phyloP scores from a whole-genome alignment of 30 jellyfish, hydroid and myxozoan genomes.

The Morbakka virulenta region DNA sequence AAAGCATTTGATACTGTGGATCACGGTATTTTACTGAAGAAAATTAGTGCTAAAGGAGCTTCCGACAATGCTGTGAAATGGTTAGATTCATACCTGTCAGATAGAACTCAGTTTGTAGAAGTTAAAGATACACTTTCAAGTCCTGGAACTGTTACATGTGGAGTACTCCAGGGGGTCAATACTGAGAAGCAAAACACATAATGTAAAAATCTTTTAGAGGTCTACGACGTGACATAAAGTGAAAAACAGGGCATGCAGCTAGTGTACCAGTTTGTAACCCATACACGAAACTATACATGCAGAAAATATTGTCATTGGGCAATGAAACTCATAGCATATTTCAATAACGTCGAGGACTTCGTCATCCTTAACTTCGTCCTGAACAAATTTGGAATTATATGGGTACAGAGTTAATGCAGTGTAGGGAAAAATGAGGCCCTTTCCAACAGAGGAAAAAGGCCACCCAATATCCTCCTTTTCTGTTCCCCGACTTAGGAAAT shows the following conservation, averaged over 20 bases:
- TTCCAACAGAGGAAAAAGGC: background rate
- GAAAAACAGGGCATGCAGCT: too few species aligned
- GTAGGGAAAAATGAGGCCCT: background rate
- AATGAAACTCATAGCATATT: background rate
- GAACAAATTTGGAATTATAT: background rate
- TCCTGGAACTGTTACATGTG: background rate
- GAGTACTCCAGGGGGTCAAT: background rate
- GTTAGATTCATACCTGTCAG: background rate
- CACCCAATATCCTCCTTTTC: background rate
- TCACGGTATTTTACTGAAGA: background rate
- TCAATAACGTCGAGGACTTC: background rate
- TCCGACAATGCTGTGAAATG: background rate
- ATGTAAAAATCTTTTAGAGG: too few species aligned
- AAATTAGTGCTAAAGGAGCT: background rate
- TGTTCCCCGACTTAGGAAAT: background rate
- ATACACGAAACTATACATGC: too few species aligned
- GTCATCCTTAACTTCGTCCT: background rate
- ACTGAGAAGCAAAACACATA: too few species aligned
- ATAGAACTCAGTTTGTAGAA: background rate
- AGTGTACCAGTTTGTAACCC: too few species aligned
- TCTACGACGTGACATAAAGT: too few species aligned
- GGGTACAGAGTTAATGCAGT: background rate
- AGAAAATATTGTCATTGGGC: too few species aligned
- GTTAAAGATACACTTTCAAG: background rate
- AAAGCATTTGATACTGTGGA: constrained; percentile 21